Percentiles rank a stretch among this genome's conserved stretches.
These are phyloP conservation scores for Trachymyrmex septentrionalis DNA, from an alignment of 1,140 invertebrate species.

Conservation along the genomic window DNA sequence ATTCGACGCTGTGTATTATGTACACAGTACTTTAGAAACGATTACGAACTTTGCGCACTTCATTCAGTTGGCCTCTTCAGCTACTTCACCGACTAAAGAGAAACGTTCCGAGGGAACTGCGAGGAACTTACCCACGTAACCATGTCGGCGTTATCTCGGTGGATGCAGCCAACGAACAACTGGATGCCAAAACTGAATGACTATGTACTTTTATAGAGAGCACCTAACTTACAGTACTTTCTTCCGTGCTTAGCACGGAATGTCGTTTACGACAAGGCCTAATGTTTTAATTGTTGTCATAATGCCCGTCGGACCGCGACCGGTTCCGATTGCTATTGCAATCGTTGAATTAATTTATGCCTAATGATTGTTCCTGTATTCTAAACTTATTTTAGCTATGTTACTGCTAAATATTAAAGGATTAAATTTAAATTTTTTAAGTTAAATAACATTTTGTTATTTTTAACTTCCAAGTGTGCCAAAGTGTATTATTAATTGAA, in stretches of 20 bases:
- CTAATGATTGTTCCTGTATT: not conserved
- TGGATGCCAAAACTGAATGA: slow-evolving; percentile 76
- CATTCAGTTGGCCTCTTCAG: not conserved
- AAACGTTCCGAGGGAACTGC: not conserved
- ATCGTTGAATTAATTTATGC: slow-evolving; percentile 30
- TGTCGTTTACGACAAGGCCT: slow-evolving; percentile 80
- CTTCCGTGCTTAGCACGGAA: slow-evolving; percentile 82
- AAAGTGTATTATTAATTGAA: too few species aligned
- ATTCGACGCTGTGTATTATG: slow-evolving; percentile 4
- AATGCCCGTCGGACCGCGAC: slow-evolving; percentile 80
- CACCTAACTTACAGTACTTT: slow-evolving; percentile 74
- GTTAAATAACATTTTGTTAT: too few species aligned
- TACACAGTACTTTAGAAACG: slow-evolving; percentile 15
- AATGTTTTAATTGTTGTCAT: slow-evolving; percentile 84
- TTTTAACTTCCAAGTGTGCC: too few species aligned
- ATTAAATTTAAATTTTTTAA: too few species aligned
- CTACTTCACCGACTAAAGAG: not conserved
- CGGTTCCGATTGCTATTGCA: slow-evolving; percentile 26
- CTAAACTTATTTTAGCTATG: slow-evolving; percentile 35
- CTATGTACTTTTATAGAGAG: slow-evolving; percentile 82
- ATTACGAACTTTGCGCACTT: slow-evolving; percentile 36
- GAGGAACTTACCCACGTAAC: slow-evolving; percentile 81
- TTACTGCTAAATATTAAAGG: too few species aligned
- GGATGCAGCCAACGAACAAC: slow-evolving; percentile 77
- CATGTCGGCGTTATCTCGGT: slow-evolving; percentile 78